Base-by-base conservation (phyloP, 2,888 invertebrate species). In the Campaea margaritaria region DNA sequence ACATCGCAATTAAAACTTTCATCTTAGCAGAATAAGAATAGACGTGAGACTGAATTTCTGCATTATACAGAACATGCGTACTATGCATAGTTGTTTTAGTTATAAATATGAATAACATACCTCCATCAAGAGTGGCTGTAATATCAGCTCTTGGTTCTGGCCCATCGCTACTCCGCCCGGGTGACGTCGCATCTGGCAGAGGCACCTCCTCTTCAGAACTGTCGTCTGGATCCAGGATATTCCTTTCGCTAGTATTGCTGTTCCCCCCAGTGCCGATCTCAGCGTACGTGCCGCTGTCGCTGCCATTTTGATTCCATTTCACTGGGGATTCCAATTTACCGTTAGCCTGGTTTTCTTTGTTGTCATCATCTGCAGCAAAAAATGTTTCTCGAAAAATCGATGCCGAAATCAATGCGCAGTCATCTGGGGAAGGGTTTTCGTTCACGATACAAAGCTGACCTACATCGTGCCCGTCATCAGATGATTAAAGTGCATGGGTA, bases 271-370 rank as follows among this genome's bases (percentile, higher is more conserved):
- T 89, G 5, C 92, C 91, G 14, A 93, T 93, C 74, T 93, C 93
- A 11, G 93, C 93, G 64, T 93, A 93, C 13, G 93, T 93, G 1
- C 93, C 92, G 63, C 93, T 93, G 65, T 93, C 93, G 49, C 93
- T 91, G 3, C 92, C 93, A 54, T 92, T 92, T 64, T 91, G 92
- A 52, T 85, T 85, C 92, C 92, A 92, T 78, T 87, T 89, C 28
- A 91, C 81, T 0, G 92, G 92, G 3, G 92, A 92, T 43, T 91
- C 92, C 4, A 91, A 76, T 76, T 92, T 92, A 9, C 92, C 92
- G 60, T 92, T 92, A 7, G 90, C 85, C 72, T 92, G 92, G 64
- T 92, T 92, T 71, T 92, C 92, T 81, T 91, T 92, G 80, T 92
- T 91, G 81, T 92, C 91, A 62, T 92, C 91, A 69, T 91, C 91